Evolutionary conservation across 2,797 vertebrate species (phyloP), one percentile per base, ranked within the genome.

Genomic region (Anableps anableps): DNA sequence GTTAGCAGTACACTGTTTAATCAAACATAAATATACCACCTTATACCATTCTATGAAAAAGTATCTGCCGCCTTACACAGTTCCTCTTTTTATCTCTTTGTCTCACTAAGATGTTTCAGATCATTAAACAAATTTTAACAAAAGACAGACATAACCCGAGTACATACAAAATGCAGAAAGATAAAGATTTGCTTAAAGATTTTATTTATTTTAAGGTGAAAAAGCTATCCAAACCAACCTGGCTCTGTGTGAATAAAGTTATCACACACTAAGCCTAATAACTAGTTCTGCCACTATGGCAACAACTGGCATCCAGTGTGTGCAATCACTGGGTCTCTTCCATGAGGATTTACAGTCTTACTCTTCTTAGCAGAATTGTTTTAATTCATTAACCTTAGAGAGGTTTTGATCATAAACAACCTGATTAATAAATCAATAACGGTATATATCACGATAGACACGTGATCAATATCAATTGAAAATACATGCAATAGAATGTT

Each of bases 1-100:
- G n/a, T 55, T 72, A 26, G 55, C 76, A 74, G 11, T n/a, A 75
- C 68, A 79, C 23, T 13, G 2, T 80, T 78, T 80, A 29, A 38
- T 78, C 78, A 62, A 72, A 79, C 47, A 75, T 51, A 66, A 72
- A 75, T 48, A 75, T 11, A 43, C 17, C 34, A 73, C 60, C 31
- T 72, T 48, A 55, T 53, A 21, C 47, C 17, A 26, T 38, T 21
- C 31, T 43, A 5, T 43, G 11, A 68, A 36, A 41, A 26, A 26
- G 10, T 26, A 68, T 41, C 41, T 13, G 68, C n/a, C 1, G 1
- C 38, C 13, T 70, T 70, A 45, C 1, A 70, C 1, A 70, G 23
- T 2, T 70, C 2, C 14, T 7, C 13, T 45, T 68, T 31, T 41
- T 41, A 11, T 38, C 36, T 36, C 5, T 10, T 34, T 68, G 0